Evolutionary conservation across 1,140 invertebrate genomes (phyloP), one percentile per base, ranked within the genome.

Genomic region (Sitobion miscanthi): DNA sequence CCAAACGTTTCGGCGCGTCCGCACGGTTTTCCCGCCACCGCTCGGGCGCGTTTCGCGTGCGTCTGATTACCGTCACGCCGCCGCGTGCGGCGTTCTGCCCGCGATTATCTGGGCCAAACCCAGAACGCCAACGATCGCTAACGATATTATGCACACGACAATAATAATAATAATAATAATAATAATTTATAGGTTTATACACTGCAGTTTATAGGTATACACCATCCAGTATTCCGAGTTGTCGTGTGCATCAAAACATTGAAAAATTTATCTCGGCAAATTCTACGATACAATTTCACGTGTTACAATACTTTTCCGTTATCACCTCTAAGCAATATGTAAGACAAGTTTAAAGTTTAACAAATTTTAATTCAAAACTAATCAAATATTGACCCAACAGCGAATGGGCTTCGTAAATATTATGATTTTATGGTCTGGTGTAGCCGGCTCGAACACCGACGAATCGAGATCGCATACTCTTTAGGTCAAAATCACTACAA

Each of bases 61-160:
- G 85, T n/a, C 21, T 23, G 25, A 88, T 88, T 4, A 38, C 49
- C 35, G 87, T 90, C 89, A 90, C 89, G 89, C 89, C 25, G 45
- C 88, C 21, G 52, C 54, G 88, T 47, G 52, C 38, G 87, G 38
- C 87, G 88, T 90, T 90, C 88, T 90, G 88, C 89, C 38, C 23
- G 57, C 57, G 89, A 69, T 69, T 90, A 45, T 90, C 89, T 90
- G 89, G 89, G 89, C 54, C 89, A 90, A 30, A 38, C 23, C 38
- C 38, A 25, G 54, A 45, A 30, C n/a, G 88, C 54, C 6, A 35
- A 42, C 87, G 88, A 52, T 35, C n/a, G n/a, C 49, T 77, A 45
- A 85, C 83, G 0, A 42, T 85, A 11, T 45, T 42, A 23, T 25
- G 83, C 38, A 11, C 42, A 85, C 83, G 83, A 42, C 23, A 11